Conservation (phyloP, 2,797 vertebrate species). For the Fistularia tabacaria region DNA sequence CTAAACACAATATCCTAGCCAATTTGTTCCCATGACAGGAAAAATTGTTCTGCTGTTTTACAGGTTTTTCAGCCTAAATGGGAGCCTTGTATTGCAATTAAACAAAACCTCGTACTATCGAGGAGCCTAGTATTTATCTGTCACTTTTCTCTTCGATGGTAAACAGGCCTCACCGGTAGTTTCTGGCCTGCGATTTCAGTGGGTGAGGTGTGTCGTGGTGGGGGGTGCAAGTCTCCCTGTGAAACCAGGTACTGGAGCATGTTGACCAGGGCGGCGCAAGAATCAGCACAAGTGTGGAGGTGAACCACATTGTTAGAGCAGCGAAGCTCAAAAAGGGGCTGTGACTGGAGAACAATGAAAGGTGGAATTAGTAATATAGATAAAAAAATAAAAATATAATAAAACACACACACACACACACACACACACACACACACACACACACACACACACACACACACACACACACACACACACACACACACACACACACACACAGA, state of each 20-base stretch:
- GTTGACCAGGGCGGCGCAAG: slow-evolving; percentile 85
- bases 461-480: too few species aligned
- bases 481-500: too few species aligned
- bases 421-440: too few species aligned
- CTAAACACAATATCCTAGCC: background rate
- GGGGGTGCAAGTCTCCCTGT: slow-evolving; percentile 86
- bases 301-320: slow-evolving; percentile 93
- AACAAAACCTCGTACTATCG: too few species aligned
- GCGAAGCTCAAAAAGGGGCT: slow-evolving; percentile 88
- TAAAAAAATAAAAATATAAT: too few species aligned
- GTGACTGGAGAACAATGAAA: slow-evolving; percentile 42
- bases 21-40: background rate
- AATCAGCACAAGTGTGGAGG: slow-evolving; percentile 89
- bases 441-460: too few species aligned
- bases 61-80: too few species aligned
- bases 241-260: slow-evolving; percentile 86
- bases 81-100: too few species aligned
- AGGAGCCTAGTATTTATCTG: too few species aligned
- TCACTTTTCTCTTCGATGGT: background rate
- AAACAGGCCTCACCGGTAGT: slow-evolving; percentile 75
- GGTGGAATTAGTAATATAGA: background rate
- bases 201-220: slow-evolving; percentile 80
- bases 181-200: slow-evolving; percentile 92
- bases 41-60: too few species aligned
- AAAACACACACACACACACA: too few species aligned